Evolutionary conservation across 2,797 vertebrate genomes (phyloP), one percentile per base, ranked within the genome.

Genomic region (Hoplostethus mediterraneus): DNA sequence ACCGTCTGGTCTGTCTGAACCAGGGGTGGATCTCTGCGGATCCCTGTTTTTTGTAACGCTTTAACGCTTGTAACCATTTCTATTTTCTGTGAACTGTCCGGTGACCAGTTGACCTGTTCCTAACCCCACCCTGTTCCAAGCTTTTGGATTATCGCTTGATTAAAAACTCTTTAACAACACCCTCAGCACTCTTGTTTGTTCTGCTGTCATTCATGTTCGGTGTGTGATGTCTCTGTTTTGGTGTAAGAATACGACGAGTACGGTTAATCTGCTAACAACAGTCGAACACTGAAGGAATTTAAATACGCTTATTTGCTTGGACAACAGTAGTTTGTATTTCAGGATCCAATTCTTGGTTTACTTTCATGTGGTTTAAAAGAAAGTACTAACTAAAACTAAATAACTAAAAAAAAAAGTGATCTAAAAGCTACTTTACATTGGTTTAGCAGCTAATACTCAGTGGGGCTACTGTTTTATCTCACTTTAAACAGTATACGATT

Each of bases 81-180:
- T 71, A 62, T 77, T 47, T 81, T 85, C 67, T 69, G 58, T 77
- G 77, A 77, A 67, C 71, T 87, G 67, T 79, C 77, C 21, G 1
- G 73, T 83, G 80, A 89, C 82, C 55, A 48, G 55, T 76, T 21
- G 75, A 85, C 65, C 86, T 87, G 83, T 89, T 91, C 71, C 79
- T 87, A 89, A 91, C 85, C 83, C 82, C 54, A 91, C 78, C 83
- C 80, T 93, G 89, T 90, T 90, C 62, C 76, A 51, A 84, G 80
- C 87, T 89, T 90, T 89, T 87, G 60, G 47, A 87, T 86, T 79
- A 72, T 71, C 88, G 91, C 91, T 94, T 92, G 77, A 95, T 95
- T 95, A 95, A 95, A 95, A 87, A 21, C 83, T 92, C 82, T 93
- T 90, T 94, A 95, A 95, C 90, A 92, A 88, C 82, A 89, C 56